Evolutionary conservation across 1,140 invertebrate genomes (phyloP).

Genomic region (Drosophila sulfurigaster): DNA sequence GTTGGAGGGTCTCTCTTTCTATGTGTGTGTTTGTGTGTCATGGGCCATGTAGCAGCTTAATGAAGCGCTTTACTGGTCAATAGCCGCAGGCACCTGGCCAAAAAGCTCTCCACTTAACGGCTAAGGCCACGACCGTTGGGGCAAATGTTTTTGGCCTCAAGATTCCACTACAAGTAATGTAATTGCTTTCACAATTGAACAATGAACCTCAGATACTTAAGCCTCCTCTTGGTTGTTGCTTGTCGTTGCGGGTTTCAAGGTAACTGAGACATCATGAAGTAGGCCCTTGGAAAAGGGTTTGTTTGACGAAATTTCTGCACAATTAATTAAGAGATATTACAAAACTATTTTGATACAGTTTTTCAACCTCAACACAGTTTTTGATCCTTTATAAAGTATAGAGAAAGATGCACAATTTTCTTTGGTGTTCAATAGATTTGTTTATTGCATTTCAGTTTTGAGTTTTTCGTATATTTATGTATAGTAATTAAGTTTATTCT

Average conservation of each 20-base stretch:
- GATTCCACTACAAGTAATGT: slow-evolving; percentile 51
- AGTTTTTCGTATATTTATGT: slow-evolving; percentile 62
- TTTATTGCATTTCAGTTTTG: slow-evolving; percentile 76
- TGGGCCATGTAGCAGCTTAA: slow-evolving; percentile 50
- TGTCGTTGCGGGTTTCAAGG: slow-evolving; percentile 3
- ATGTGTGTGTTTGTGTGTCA: background rate
- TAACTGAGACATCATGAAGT: background rate
- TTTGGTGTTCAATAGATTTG: slow-evolving; percentile 79
- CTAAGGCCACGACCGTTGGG: slow-evolving; percentile 57
- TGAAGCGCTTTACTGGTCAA: slow-evolving; percentile 69
- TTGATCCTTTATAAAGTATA: background rate
- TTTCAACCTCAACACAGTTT: background rate
- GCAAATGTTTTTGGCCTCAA: slow-evolving; percentile 24
- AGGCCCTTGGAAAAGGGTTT: background rate
- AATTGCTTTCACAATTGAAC: slow-evolving; percentile 70
- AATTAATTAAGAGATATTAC: no score
- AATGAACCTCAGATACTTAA: slow-evolving; percentile 61
- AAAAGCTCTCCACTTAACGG: slow-evolving; percentile 30
- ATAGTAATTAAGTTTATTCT: slow-evolving; percentile 64
- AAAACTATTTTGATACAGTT: no score
- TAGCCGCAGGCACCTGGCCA: slow-evolving; percentile 43
- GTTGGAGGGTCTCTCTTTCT: no score
- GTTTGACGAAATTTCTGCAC: no score
- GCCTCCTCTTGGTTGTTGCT: background rate
- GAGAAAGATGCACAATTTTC: background rate